Conservation (phyloP, 2,888 invertebrate species). For the Tachina grossa region DNA sequence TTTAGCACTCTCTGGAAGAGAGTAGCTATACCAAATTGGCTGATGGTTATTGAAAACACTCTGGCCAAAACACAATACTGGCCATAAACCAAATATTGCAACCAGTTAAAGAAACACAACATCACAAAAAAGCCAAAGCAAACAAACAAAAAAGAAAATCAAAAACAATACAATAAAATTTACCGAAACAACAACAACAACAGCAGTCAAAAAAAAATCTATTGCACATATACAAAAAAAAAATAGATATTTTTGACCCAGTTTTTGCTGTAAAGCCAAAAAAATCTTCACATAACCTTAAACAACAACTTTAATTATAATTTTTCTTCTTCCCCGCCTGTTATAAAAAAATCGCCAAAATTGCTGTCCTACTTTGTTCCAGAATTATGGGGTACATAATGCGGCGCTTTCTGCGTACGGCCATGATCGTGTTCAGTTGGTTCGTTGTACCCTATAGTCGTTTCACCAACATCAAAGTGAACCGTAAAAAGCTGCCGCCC, state of each 20-base stretch:
- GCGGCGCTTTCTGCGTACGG: slow-evolving; percentile 85
- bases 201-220: slow-evolving; percentile 44
- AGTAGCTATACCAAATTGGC: slow-evolving; percentile 68
- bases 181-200: slow-evolving; percentile 24
- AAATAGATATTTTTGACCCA: slow-evolving; percentile 55
- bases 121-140: slow-evolving; percentile 36
- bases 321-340: slow-evolving; percentile 52
- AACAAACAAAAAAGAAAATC: slow-evolving; percentile 24
- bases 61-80: slow-evolving; percentile 27
- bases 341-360: slow-evolving; percentile 79
- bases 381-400: slow-evolving; percentile 86
- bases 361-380: slow-evolving; percentile 83
- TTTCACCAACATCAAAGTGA: slow-evolving; percentile 84
- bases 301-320: not conserved
- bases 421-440: slow-evolving; percentile 85
- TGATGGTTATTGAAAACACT: slow-evolving; percentile 53
- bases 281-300: slow-evolving; percentile 6
- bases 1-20: slow-evolving; percentile 61
- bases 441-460: slow-evolving; percentile 84
- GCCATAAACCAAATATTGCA: slow-evolving; percentile 41
- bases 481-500: slow-evolving; percentile 86
- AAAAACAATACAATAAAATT: slow-evolving; percentile 34
- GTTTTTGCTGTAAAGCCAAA: slow-evolving; percentile 46
- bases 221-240: slow-evolving; percentile 36
- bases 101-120: slow-evolving; percentile 42